Conservation (phyloP, 2,113 vertebrate species). For the Microtus montanus region DNA sequence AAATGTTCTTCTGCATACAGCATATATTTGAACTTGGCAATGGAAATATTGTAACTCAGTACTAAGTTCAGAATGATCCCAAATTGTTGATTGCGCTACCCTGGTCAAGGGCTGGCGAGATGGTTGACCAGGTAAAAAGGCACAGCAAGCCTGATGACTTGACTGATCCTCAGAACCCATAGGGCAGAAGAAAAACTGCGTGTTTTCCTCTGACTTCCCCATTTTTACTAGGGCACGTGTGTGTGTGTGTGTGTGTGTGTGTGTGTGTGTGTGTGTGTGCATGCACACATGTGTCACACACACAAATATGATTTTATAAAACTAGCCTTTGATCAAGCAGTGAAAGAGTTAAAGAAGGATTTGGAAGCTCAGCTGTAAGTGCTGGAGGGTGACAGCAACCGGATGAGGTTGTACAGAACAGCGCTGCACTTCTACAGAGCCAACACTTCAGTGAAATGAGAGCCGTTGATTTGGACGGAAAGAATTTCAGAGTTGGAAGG, state of each 20-base stretch:
- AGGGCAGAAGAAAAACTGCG: background rate
- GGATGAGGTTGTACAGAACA: slow-evolving; percentile 51
- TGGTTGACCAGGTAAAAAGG: background rate
- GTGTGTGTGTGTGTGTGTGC: background rate
- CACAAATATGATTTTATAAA: background rate
- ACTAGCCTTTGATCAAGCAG: background rate
- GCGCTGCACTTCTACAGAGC: slow-evolving; percentile 40
- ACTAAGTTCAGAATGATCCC: slow-evolving; percentile 4
- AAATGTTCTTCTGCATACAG: background rate
- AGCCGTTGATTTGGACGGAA: slow-evolving; percentile 50
- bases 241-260: background rate
- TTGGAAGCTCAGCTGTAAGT: slow-evolving; percentile 14
- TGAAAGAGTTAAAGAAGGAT: slow-evolving; percentile 52
- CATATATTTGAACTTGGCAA: background rate
- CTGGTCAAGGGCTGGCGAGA: background rate
- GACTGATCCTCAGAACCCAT: background rate
- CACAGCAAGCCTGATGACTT: background rate
- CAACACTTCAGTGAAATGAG: slow-evolving; percentile 45
- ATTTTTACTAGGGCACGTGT: background rate
- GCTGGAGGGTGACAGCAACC: slow-evolving; percentile 1
- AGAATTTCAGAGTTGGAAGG: slow-evolving; percentile 56
- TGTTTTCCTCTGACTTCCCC: background rate
- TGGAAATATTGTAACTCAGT: slow-evolving; percentile 6
- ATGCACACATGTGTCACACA: background rate
- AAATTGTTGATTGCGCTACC: background rate